Base-by-base conservation (phyloP, 2,888 invertebrate genomes). In the Lasioglossum pauxillum region DNA sequence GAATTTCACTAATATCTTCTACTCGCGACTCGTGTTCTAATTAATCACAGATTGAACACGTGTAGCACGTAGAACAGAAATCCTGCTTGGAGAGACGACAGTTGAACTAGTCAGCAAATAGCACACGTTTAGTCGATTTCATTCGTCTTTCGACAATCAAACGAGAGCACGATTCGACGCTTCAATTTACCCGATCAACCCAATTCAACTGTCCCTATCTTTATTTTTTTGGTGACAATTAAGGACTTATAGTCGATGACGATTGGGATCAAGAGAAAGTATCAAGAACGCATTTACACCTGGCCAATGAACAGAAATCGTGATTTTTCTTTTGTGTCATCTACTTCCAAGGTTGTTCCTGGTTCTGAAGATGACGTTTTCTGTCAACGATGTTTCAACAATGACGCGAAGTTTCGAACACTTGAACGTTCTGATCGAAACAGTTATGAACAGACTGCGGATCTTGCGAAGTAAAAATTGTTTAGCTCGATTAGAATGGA, bases 61-160 rank as follows among this genome's bases (percentile, higher is more conserved):
- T 4, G n/a, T 3, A 12, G 19, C 57, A n/a, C 57, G 57, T 23
- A 57, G n/a, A n/a, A n/a, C n/a, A 12, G n/a, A n/a, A 57, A 57
- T 57, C n/a, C 57, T 23, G 10, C n/a, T n/a, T 10, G 10, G n/a
- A 12, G 57, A 57, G n/a, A 10, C 57, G 57, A 57, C n/a, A n/a
- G 57, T 57, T 57, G n/a, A 57, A 57, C 57, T 53, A 23, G 57
- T 57, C 57, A n/a, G 57, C 57, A n/a, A 57, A 57, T n/a, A 57
- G 57, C 12, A 57, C 57, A n/a, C 57, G 10, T 57, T 57, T 57
- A 57, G 57, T 57, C 57, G 57, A 57, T n/a, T 57, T 57, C 57
- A 10, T 57, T 57, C n/a, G 57, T 57, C 57, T 57, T n/a, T n/a
- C 57, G 10, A 57, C n/a, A n/a, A 4, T 57, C n/a, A 12, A n/a